Base-by-base conservation (phyloP, 2,113 vertebrate species). In the Rafetus swinhoei region DNA sequence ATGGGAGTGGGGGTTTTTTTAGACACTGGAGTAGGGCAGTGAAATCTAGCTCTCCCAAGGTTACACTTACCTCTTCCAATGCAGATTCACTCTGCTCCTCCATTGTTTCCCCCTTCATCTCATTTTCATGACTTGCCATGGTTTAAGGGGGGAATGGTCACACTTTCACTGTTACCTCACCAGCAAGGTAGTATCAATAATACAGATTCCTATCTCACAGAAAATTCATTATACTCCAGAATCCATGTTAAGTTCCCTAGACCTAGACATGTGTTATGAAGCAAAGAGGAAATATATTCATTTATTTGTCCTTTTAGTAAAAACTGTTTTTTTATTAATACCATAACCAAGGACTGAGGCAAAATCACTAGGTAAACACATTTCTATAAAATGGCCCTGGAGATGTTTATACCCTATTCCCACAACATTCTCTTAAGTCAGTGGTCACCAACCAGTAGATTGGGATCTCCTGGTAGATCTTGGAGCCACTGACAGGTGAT, bases 321-420 rank as follows among this genome's bases (percentile, higher is more conserved):
- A 85, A 86, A 93, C 65, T 9, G 22, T 15, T 14, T 45, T 54
- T 4, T 79, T 19, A 65, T 90, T 39, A 39, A 39, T 35, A 29
- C 27, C 76, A 1, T 32, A 6, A 27, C 24, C 0, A 1, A 60
- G 21, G 53, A 52, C 18, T 60, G 10, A 60, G 10, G 22, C 21
- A 91, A 27, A 86, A 89, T 5, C 11, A 54, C 4, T 16, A 55
- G 32, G 27, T 9, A 82, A 86, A 55, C 0, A 0, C 27, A 5
- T 77, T 92, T 27, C 11, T 84, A 0, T 79, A 22, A 57, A 93
- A 79, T 82, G 19, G 59, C 59, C 52, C n/a, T 39, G 6, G 72
- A 87, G 39, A 19, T 89, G 32, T 32, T 25, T 59, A 59, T 59
- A 25, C 22, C 57, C 24, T 60, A 24, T 60, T 60, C 57, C 57